Conservation (phyloP, 2,797 vertebrate species). For the Sarcophilus harrisii region DNA sequence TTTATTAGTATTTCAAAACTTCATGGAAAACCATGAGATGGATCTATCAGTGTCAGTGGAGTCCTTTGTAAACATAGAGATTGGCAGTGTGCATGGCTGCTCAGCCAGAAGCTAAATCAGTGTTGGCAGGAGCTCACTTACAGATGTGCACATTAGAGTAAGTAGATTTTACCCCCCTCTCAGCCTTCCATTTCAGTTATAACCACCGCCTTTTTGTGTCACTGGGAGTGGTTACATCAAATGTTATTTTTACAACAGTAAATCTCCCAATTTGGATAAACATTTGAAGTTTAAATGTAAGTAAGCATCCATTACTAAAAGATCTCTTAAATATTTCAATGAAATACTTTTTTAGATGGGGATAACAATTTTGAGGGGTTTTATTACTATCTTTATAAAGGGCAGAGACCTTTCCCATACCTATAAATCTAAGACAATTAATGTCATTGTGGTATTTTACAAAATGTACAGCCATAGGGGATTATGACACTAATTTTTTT, state of each 20-base stretch:
- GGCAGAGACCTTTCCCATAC: slow-evolving; percentile 31
- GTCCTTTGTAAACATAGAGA: background rate
- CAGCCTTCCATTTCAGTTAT: slow-evolving; percentile 16
- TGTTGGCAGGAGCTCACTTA: background rate
- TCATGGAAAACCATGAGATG: background rate
- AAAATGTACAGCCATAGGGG: background rate
- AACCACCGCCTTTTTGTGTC: slow-evolving; percentile 4
- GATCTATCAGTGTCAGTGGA: background rate
- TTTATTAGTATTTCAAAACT: background rate
- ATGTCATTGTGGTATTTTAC: slow-evolving; percentile 53
- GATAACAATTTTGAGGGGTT: background rate
- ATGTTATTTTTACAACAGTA: background rate
- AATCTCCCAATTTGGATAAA: background rate
- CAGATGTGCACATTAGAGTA: background rate
- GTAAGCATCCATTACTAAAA: background rate
- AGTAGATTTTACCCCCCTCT: background rate
- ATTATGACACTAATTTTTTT: background rate
- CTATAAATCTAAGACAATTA: slow-evolving; percentile 42
- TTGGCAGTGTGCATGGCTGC: background rate
- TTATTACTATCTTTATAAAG: background rate
- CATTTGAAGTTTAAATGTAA: slow-evolving; percentile 14
- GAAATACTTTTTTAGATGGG: slow-evolving; percentile 3
- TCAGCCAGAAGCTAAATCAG: background rate
- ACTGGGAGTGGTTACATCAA: background rate
- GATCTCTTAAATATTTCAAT: background rate